Conservation (phyloP, 2,113 vertebrate genomes). For the Speoplatyrhinus poulsoni region DNA sequence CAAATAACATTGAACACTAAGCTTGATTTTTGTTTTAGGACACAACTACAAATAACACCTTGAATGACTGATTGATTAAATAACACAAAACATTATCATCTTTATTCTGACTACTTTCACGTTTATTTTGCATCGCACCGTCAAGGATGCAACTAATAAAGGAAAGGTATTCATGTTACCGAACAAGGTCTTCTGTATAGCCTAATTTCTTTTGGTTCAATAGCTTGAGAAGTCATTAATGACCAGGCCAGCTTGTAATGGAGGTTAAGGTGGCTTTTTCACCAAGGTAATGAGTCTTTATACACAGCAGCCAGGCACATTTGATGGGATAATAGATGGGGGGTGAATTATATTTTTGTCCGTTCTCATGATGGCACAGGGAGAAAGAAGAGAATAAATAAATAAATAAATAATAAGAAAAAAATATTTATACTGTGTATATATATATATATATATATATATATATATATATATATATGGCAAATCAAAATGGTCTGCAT, state of each 20-base stretch:
- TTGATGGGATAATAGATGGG: conserved; percentile 74
- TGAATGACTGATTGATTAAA: conserved; percentile 74
- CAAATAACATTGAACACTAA: conserved; percentile 58
- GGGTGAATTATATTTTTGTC: conserved; percentile 61
- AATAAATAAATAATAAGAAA: no score
- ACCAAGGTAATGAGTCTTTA: conserved; percentile 74
- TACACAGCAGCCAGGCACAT: conserved; percentile 58
- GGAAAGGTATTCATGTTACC: conserved; percentile 67
- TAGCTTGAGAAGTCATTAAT: conserved; percentile 83
- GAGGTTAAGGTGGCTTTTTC: conserved; percentile 78
- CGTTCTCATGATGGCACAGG: conserved; percentile 50
- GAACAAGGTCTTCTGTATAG: conserved; percentile 77
- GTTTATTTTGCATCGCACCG: conserved; percentile 69
- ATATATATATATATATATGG: conserved; percentile 35
- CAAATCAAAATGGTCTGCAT: conserved; percentile 62
- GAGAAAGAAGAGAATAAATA: conserved; percentile 46
- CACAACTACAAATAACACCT: conserved; percentile 20
- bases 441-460: conserved; percentile 26
- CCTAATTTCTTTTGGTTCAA: conserved; percentile 80
- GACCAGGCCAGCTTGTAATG: conserved; percentile 73
- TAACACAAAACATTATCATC: conserved; percentile 67
- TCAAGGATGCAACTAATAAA: conserved; percentile 75
- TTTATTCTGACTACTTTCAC: conserved; percentile 72
- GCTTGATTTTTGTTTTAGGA: conserved; percentile 36
- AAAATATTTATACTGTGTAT: conserved; percentile 65